phyloP scores from a whole-genome alignment of 2,888 invertebrate genomes.

The Strigamia transsilvanica region DNA sequence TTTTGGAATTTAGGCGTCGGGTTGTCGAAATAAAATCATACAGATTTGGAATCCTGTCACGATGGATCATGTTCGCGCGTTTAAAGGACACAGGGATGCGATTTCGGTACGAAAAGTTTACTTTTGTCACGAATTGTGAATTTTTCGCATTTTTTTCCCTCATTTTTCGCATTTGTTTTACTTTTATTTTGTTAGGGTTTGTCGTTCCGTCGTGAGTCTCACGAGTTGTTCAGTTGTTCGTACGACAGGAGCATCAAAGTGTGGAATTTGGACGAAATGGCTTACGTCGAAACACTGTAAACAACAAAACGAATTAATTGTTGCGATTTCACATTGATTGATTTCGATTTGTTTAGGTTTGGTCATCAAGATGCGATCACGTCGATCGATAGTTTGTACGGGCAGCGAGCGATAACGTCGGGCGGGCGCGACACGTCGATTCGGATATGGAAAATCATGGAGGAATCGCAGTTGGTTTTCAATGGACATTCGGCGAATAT shows the following conservation, averaged over 20 bases:
- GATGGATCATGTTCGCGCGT: conserved; percentile 78
- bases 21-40: conserved; percentile 75
- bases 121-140: too few relatives aligned
- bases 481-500: conserved; percentile 84
- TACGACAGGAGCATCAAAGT: conserved; percentile 76
- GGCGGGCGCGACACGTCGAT: conserved; percentile 88
- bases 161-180: too few relatives aligned
- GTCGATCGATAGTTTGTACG: conserved; percentile 83
- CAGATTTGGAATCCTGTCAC: conserved; percentile 85
- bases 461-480: conserved; percentile 95
- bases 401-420: conserved; percentile 86
- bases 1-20: conserved; percentile 69
- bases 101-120: conserved; percentile 62
- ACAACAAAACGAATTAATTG: neutral
- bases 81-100: conserved; percentile 68
- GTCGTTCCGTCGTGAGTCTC: conserved; percentile 83
- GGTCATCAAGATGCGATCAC: conserved; percentile 91
- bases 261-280: conserved; percentile 96
- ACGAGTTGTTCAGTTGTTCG: conserved; percentile 75
- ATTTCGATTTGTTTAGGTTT: conserved; percentile 65
- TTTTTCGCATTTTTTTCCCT: neutral
- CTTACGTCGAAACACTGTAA: conserved; percentile 90
- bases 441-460: conserved; percentile 95
- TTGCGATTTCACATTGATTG: neutral
- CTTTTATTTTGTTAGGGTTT: too few relatives aligned